These are phyloP conservation scores for Cyclophora punctaria DNA, from an alignment of 2,888 invertebrate species.

Conservation along the genomic window DNA sequence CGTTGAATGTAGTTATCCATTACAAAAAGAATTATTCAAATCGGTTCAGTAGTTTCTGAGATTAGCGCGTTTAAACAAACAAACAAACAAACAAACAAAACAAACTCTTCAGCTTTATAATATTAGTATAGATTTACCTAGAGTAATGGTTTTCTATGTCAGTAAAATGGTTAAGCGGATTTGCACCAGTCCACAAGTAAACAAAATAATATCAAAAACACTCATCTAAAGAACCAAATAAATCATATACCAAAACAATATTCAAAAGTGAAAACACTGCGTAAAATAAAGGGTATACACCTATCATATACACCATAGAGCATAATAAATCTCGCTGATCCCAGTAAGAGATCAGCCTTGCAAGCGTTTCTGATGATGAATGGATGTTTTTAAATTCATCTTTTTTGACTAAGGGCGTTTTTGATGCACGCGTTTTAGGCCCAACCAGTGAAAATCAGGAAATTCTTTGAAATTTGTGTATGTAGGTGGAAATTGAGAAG, in stretches of 20 bases:
- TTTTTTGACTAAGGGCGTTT: slow-evolving; percentile 10
- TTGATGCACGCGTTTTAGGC: background rate
- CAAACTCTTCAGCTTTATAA: too few relatives aligned
- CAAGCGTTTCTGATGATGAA: slow-evolving; percentile 48
- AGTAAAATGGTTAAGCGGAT: too few relatives aligned
- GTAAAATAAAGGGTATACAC: slow-evolving; percentile 11
- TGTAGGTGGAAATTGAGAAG: too few relatives aligned
- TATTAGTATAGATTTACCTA: too few relatives aligned
- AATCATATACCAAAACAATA: slow-evolving; percentile 20
- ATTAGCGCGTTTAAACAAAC: background rate
- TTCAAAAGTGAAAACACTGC: slow-evolving; percentile 13
- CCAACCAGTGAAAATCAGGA: too few relatives aligned
- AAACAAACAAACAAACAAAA: background rate
- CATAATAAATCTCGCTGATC: slow-evolving; percentile 60
- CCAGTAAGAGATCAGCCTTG: slow-evolving; percentile 46
- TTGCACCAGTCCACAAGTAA: too few relatives aligned
- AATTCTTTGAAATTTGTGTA: too few relatives aligned
- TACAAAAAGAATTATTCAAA: too few relatives aligned
- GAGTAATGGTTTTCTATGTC: too few relatives aligned
- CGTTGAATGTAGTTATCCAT: too few relatives aligned
- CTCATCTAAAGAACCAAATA: slow-evolving; percentile 4
- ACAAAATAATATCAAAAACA: too few relatives aligned
- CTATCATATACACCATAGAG: slow-evolving; percentile 22
- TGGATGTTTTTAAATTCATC: slow-evolving; percentile 53
- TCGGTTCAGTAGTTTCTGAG: too few relatives aligned